phyloP scores from a whole-genome alignment of 92 coral and sea anemone species.

The Zoanthus sansibaricus region DNA sequence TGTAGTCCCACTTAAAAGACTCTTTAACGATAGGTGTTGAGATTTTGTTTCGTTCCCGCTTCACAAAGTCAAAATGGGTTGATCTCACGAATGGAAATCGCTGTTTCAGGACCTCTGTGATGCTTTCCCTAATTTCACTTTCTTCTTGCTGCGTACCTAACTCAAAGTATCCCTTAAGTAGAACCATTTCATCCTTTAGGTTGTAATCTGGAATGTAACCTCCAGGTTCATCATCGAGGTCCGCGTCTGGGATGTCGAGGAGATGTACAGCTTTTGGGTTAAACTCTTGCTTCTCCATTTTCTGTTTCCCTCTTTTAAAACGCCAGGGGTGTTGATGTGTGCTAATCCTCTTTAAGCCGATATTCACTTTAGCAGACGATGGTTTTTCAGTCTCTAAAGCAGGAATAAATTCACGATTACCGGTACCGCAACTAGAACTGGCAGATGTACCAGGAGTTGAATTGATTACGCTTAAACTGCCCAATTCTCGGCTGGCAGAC shows the following conservation, averaged over 20 bases:
- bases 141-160: constrained; percentile 57
- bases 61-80: constrained; percentile 70
- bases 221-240: constrained; percentile 32
- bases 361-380: constrained; percentile 4
- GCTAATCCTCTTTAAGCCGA: constrained; percentile 38
- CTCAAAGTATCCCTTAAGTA: constrained; percentile 53
- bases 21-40: constrained; percentile 72
- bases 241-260: constrained; percentile 44
- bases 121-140: constrained; percentile 52
- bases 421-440: constrained; percentile 8
- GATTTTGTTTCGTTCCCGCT: constrained; percentile 74
- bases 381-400: constrained; percentile 5
- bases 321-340: constrained; percentile 50
- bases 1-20: constrained; percentile 64
- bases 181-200: constrained; percentile 43
- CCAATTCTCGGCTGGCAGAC: constrained; percentile 53
- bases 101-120: constrained; percentile 58
- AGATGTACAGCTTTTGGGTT: constrained; percentile 59
- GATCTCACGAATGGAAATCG: constrained; percentile 61
- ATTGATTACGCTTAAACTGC: constrained; percentile 24
- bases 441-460: constrained; percentile 21
- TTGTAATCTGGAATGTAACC: constrained; percentile 51
- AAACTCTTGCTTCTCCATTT: constrained; percentile 51
- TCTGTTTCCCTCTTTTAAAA: constrained; percentile 26
- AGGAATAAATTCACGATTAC: neutral